A percentile compares a stretch with the other conserved stretches of the same genome.
Evolutionary conservation across 2,888 invertebrate genomes (phyloP).

Genomic region (Morpho helenor): DNA sequence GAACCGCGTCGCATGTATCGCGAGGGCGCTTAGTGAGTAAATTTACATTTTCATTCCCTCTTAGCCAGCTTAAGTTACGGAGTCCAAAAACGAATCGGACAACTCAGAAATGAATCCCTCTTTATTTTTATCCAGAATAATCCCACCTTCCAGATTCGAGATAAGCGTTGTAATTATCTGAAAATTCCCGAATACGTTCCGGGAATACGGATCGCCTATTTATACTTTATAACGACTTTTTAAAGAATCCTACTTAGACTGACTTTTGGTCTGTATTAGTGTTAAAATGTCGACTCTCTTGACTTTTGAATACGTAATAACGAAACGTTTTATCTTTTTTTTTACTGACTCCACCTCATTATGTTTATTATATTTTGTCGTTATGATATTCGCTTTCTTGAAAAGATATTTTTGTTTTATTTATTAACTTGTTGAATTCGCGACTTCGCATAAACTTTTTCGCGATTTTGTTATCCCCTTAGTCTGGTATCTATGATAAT

Average conservation of each 20-base stretch:
- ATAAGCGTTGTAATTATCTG: constrained; percentile 19
- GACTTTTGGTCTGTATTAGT: constrained; percentile 5
- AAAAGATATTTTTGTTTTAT: background rate
- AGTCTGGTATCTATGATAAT: too few relatives aligned
- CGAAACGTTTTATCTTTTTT: too few relatives aligned
- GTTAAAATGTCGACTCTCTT: background rate
- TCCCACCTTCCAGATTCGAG: constrained; percentile 15
- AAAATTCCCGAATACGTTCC: constrained; percentile 12
- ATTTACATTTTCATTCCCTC: constrained; percentile 61
- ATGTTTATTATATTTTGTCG: too few relatives aligned
- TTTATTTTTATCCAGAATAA: constrained; percentile 23
- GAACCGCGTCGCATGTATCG: constrained; percentile 24
- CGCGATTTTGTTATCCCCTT: too few relatives aligned
- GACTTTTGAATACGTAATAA: background rate
- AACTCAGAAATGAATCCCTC: constrained; percentile 25
- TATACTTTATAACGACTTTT: constrained; percentile 14
- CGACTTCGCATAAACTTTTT: too few relatives aligned
- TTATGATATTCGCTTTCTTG: background rate
- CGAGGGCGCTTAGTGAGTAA: constrained; percentile 35
- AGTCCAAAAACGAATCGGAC: constrained; percentile 32
- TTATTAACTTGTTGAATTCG: too few relatives aligned
- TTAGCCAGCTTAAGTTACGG: constrained; percentile 31
- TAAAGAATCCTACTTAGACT: constrained; percentile 8
- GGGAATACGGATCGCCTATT: constrained; percentile 10
- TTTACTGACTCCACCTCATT: too few relatives aligned